Conservation (phyloP, 2,888 invertebrate species). For the Esperia sulphurella region DNA sequence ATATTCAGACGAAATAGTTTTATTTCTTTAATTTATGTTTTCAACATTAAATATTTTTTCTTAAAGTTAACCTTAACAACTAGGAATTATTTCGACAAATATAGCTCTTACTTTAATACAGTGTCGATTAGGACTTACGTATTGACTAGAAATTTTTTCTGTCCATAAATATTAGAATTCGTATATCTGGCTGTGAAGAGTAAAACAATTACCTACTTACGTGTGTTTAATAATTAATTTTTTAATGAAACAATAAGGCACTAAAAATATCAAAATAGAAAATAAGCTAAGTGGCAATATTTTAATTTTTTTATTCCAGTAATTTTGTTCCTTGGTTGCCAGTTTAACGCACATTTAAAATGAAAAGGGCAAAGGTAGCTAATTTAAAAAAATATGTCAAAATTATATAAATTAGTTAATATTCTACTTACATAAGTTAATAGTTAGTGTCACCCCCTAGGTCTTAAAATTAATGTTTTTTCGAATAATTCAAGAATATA, state of each 20-base stretch:
- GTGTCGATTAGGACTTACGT: neutral
- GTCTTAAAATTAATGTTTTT: slow-evolving; percentile 20
- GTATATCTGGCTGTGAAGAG: too few species aligned
- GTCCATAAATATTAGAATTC: neutral
- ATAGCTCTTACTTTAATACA: slow-evolving; percentile 13
- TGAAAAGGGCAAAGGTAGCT: too few species aligned
- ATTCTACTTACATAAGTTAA: neutral
- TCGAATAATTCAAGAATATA: neutral
- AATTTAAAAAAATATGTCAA: neutral
- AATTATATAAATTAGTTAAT: neutral
- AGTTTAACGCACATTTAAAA: neutral
- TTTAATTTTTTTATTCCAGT: neutral
- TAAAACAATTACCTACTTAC: too few species aligned
- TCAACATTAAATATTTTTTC: slow-evolving; percentile 8
- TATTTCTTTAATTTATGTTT: slow-evolving; percentile 15
- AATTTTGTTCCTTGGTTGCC: neutral
- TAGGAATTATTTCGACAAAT: slow-evolving; percentile 18
- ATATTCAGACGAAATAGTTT: slow-evolving; percentile 22
- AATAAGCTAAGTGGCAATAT: neutral
- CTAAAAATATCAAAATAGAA: neutral
- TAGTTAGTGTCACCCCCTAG: slow-evolving; percentile 55
- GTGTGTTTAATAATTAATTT: too few species aligned
- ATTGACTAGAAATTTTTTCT: neutral
- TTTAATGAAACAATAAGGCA: neutral
- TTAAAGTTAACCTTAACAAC: slow-evolving; percentile 2